Base-by-base conservation (phyloP, 2,888 invertebrate genomes). In the Orthosia gracilis region DNA sequence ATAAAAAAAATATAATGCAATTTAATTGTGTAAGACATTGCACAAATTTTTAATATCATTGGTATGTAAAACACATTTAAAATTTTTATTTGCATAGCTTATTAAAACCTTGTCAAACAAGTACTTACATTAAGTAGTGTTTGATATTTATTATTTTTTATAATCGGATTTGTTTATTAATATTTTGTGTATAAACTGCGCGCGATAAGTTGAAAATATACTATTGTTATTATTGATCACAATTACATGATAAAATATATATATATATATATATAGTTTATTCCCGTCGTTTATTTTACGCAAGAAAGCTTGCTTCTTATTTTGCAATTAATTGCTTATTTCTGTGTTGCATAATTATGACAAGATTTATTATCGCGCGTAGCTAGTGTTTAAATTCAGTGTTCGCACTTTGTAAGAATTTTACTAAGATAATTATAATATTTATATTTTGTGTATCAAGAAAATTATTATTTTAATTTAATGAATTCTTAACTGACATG, bases 121-220 rank as follows among this genome's bases (percentile, higher is more conserved):
- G 87, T 91, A 88, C 91, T 91, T 91, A 91, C 89, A 90, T 90
- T 92, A 91, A 90, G 90, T 91, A 89, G 89, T 90, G 89, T 91
- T 91, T 89, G 90, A 85, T 85, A 58, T 68, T 73, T 80, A 67
- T 83, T 62, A 49, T 82, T 75, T 76, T 73, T 79, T 76, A 70
- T 76, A 80, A 71, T 79, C 67, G 57, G 57, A 74, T 66, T 31
- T 64, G 67, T 77, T 72, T 77, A 83, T 69, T 69, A 73, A 73
- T 65, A 62, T 66, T 68, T 62, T 40, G 15, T 55, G 23, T 58
- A 66, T 21, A 61, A 71, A 13, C 40, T 65, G 70, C 73, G 82
- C 75, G 79, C 79, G 73, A 64, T 69, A 12, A 31, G 2, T 67
- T 69, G 15, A 47, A 31, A 67, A 57, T 58, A 17, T 50, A 13